Base-by-base conservation (phyloP, 2,888 invertebrate species). In the Amphimallon solstitiale region DNA sequence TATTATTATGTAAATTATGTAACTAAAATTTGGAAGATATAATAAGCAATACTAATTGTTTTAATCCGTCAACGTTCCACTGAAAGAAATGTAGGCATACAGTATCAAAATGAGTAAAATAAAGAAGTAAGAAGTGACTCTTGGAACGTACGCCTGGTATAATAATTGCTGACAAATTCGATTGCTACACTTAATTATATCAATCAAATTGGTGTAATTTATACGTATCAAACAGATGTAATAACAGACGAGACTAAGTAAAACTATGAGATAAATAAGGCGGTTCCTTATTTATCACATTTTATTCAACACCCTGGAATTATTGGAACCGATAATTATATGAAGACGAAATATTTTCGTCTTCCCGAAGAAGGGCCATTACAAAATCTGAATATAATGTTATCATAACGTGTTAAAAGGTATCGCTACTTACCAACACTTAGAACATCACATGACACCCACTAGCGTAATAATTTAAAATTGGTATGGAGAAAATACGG, bases 201-300 rank as follows among this genome's bases (percentile, higher is more conserved):
- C 43, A 59, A 59, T 59, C 56, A 59, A 59, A 59, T 43, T 21
- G 23, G n/a, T 45, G 43, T 59, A 59, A 59, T 59, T 59, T 59
- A 43, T 43, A 59, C 43, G 56, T 29, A 34, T 59, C 56, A 59
- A 59, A 59, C 56, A 45, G 43, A 43, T 43, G 56, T 45, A 59
- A 59, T 59, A 29, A 43, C 23, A 29, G 56, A 43, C 15, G 23
- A 43, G 43, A 9, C 5, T 15, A 23, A 15, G n/a, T 43, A 59
- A 59, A 59, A 59, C 56, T 59, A 59, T 59, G 56, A 29, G 56
- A 59, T 59, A 45, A 59, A 59, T 43, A 43, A 14, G 56, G 43
- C 56, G 56, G 56, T 43, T 59, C 29, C 56, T 59, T 59, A 43
- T 59, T 59, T 43, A 59, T 59, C 56, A 29, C 43, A 29, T 43